These are phyloP conservation scores for Sclerodermus sp. DNA, from an alignment of 2,888 invertebrate genomes.

Conservation along the genomic window DNA sequence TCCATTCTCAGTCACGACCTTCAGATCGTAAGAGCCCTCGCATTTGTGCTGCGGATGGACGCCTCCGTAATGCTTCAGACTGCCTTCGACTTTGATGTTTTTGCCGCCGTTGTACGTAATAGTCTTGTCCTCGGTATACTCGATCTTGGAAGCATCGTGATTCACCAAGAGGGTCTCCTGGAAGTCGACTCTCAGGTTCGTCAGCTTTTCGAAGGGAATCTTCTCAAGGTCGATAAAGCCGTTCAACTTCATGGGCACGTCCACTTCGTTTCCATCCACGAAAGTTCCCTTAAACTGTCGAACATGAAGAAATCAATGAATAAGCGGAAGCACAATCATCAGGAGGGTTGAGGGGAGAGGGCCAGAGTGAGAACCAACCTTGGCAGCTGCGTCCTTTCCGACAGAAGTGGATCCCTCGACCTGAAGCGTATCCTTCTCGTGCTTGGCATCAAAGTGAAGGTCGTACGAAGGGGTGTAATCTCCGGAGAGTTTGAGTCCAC, in stretches of 20 bases:
- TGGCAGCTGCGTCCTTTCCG: slow-evolving; percentile 35
- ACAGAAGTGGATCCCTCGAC: slow-evolving; percentile 31
- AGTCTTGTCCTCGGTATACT: slow-evolving; percentile 53
- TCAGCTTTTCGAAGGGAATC: slow-evolving; percentile 64
- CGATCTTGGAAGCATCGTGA: slow-evolving; percentile 28
- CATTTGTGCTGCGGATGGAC: slow-evolving; percentile 49
- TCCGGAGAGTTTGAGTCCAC: slow-evolving; percentile 24
- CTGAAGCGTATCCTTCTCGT: slow-evolving; percentile 11
- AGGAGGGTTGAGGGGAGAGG: too few species aligned
- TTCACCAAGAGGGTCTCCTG: slow-evolving; percentile 46
- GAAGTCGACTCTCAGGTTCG: slow-evolving; percentile 61
- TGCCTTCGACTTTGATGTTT: slow-evolving; percentile 57
- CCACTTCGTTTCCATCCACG: slow-evolving; percentile 39
- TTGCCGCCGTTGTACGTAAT: slow-evolving; percentile 63
- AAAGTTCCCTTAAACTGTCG: too few species aligned
- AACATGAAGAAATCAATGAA: too few species aligned
- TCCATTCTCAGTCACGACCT: too few species aligned
- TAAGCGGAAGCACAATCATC: too few species aligned
- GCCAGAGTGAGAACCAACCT: too few species aligned
- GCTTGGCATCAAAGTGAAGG: too few species aligned
- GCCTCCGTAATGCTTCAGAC: slow-evolving; percentile 27
- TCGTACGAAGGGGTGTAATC: too few species aligned
- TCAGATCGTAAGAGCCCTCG: slow-evolving; percentile 42
- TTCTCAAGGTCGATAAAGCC: slow-evolving; percentile 56
- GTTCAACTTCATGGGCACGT: slow-evolving; percentile 60